Evolutionary conservation across 2,888 invertebrate species (phyloP), one percentile per base, ranked within the genome.

Genomic region (Oxyscelio sp.): DNA sequence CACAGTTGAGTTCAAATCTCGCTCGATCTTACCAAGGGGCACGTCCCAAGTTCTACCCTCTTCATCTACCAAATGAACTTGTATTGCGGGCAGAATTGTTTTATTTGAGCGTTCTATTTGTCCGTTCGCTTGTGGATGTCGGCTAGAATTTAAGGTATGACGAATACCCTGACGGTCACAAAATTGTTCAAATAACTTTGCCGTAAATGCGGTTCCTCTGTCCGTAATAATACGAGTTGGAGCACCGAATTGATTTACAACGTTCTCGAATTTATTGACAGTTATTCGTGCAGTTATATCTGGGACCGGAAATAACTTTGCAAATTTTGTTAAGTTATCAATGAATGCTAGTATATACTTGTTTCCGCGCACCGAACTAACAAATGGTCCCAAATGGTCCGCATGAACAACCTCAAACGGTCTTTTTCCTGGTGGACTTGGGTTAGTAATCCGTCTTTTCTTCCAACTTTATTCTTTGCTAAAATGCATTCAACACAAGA

Each of bases 71-170:
- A 34, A 34, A 34, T 34, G 4, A 34, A 34, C 34, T 11, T 59
- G 58, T 8, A 59, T 2, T 9, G 43, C 61, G 1, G 61, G 27
- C 4, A 45, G 4, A 17, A 63, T 45, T 2, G 17, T 43, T 15
- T 63, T 24, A 13, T 63, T 63, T 9, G 45, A n/a, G n/a, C 61
- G 43, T 17, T 45, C 45, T 2, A 63, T 11, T 13, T 63, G 45
- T 6, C 61, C 61, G 6, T 63, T 63, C 15, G 61, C 45, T 24
- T 63, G 45, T 3, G 61, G 22, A 9, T 65, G 65, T 4, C 48
- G 65, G 13, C 65, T 65, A 6, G 65, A 65, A 15, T 65, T 65
- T 15, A 50, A 11, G 4, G 65, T 65, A 11, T 65, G 65, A 8
- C 19, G 27, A n/a, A 65, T 65, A 5, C 65, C 50, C 13, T 50